Conservation (phyloP, 23 tunicate genomes). For the Halocynthia aurantium region DNA sequence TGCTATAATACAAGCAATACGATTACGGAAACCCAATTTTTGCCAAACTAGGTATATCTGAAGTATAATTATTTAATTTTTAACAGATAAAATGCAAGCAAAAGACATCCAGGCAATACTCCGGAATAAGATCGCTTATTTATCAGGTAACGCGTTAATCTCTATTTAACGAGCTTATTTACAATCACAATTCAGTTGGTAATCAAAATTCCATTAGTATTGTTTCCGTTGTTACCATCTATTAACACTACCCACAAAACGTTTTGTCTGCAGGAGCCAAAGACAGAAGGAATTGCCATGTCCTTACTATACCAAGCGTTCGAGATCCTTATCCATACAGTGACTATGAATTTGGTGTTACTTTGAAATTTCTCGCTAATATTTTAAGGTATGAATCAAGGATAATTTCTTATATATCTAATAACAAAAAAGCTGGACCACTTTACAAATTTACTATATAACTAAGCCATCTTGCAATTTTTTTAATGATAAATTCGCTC, state of each 20-base stretch:
- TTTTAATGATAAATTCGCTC: too few species aligned
- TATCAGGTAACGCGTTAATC: conserved; percentile 38
- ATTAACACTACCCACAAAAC: not conserved
- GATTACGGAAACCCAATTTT: too few species aligned
- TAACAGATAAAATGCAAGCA: conserved; percentile 45
- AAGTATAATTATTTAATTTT: not conserved
- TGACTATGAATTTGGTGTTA: conserved; percentile 47
- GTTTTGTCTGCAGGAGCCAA: conserved; percentile 52
- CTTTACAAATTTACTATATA: too few species aligned
- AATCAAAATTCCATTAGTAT: not conserved
- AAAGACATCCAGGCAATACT: conserved; percentile 52
- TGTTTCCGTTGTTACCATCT: not conserved
- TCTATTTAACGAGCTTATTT: not conserved
- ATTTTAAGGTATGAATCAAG: conserved; percentile 31
- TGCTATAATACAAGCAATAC: too few species aligned
- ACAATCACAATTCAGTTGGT: not conserved
- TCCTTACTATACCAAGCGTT: conserved; percentile 64
- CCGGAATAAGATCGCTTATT: conserved; percentile 53
- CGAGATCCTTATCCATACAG: conserved; percentile 52
- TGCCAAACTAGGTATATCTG: too few species aligned
- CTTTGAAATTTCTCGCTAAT: conserved; percentile 45
- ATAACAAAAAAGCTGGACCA: not conserved
- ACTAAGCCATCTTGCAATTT: too few species aligned
- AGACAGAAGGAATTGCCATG: conserved; percentile 55
- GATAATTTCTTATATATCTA: not conserved